phyloP scores from a whole-genome alignment of 1,140 invertebrate species.

The Hypsibius dujardini region DNA sequence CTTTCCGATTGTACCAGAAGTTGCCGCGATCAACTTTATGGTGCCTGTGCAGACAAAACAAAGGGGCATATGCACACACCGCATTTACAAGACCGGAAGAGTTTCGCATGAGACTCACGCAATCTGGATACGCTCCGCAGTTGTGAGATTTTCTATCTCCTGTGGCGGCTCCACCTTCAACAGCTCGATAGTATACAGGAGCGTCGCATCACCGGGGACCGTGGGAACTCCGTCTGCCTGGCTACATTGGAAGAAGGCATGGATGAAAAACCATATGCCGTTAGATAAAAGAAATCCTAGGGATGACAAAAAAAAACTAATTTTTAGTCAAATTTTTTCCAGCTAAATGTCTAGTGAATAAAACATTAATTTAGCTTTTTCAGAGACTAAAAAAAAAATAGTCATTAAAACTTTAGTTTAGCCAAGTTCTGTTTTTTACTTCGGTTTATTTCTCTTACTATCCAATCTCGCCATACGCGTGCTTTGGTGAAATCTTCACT shows the following conservation, averaged over 20 bases:
- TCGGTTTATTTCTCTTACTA: conserved; percentile 25
- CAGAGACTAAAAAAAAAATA: too few relatives aligned
- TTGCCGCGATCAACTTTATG: conserved; percentile 65
- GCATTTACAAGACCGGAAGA: too few relatives aligned
- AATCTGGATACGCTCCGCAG: conserved; percentile 42
- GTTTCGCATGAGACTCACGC: too few relatives aligned
- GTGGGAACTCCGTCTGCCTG: conserved; percentile 44
- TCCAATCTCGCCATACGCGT: conserved; percentile 31
- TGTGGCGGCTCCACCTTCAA: conserved; percentile 43
- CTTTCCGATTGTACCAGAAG: conserved; percentile 62
- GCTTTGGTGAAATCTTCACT: conserved; percentile 45
- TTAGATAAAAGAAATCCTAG: too few relatives aligned
- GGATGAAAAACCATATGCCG: too few relatives aligned
- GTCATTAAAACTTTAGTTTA: too few relatives aligned
- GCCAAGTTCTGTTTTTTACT: too few relatives aligned
- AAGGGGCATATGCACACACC: too few relatives aligned
- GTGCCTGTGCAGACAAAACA: conserved; percentile 36
- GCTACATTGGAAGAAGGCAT: conserved; percentile 17
- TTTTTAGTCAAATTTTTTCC: too few relatives aligned
- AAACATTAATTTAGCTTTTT: too few relatives aligned
- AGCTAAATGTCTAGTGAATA: too few relatives aligned
- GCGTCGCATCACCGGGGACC: conserved; percentile 43
- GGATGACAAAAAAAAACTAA: too few relatives aligned
- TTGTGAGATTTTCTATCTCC: conserved; percentile 42
- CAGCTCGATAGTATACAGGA: conserved; percentile 49